Percentiles rank a stretch among this genome's conserved stretches.
These are phyloP conservation scores for Myrmecobius fasciatus DNA, from an alignment of 2,113 vertebrate species.

Conservation along the genomic window DNA sequence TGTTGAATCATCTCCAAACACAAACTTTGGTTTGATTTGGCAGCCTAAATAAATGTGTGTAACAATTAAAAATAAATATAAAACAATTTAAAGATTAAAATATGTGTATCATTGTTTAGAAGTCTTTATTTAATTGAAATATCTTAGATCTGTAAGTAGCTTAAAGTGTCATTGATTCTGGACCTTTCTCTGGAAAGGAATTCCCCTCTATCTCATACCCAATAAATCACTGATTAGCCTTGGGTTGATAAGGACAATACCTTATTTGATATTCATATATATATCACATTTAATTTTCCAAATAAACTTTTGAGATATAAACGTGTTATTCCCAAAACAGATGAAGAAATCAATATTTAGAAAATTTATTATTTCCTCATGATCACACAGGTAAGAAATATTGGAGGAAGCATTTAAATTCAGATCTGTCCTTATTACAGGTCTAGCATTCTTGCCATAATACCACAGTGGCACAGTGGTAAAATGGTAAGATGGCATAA, in stretches of 20 bases:
- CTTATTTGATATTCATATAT: not conserved
- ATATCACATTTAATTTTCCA: conserved; percentile 4
- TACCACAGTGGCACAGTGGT: accelerated
- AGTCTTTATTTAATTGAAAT: not conserved
- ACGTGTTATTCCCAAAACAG: not conserved
- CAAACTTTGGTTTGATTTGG: not conserved
- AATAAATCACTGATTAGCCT: not conserved
- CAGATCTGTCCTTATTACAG: not conserved
- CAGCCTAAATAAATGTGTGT: not conserved
- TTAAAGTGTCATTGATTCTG: not conserved
- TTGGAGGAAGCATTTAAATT: not conserved
- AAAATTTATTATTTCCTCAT: not conserved
- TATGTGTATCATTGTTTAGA: not conserved
- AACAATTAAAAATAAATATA: not conserved
- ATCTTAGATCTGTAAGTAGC: not conserved
- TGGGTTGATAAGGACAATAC: not conserved
- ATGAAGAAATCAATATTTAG: conserved; percentile 18
- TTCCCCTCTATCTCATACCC: not conserved
- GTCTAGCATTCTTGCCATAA: not conserved
- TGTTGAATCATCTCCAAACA: not conserved
- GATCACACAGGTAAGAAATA: not conserved
- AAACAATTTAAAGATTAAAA: not conserved
- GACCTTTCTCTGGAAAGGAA: not conserved
- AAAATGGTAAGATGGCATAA: not conserved
- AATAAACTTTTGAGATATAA: not conserved